A percentile compares a stretch with the other conserved stretches of the same genome.
Evolutionary conservation across 2,797 vertebrate genomes (phyloP).

Genomic region (Neosilurus hyrtlii): DNA sequence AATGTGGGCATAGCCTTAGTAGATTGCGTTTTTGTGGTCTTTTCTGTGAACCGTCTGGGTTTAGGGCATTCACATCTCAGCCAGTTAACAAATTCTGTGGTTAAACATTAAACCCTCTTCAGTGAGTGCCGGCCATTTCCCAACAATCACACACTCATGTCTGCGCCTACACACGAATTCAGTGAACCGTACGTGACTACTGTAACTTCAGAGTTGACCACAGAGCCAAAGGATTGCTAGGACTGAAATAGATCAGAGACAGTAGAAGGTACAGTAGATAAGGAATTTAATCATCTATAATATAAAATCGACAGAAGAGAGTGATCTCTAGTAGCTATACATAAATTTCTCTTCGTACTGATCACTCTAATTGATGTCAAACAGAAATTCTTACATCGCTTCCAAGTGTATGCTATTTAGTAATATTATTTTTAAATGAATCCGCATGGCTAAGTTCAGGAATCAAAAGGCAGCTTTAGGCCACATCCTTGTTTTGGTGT

Average conservation of each 20-base stretch:
- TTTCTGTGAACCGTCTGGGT: slow-evolving; percentile 31
- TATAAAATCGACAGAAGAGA: background rate
- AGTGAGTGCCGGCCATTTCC: background rate
- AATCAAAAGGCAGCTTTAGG: background rate
- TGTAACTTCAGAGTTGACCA: slow-evolving; percentile 24
- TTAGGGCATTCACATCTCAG: slow-evolving; percentile 48
- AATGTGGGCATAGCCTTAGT: no score
- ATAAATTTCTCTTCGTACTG: background rate
- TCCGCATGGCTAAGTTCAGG: background rate
- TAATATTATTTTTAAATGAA: background rate
- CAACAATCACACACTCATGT: slow-evolving; percentile 17
- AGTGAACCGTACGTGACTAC: slow-evolving; percentile 48
- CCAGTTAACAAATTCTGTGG: slow-evolving; percentile 62
- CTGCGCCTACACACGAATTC: slow-evolving; percentile 28
- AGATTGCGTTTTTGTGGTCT: background rate
- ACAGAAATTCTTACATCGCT: no score
- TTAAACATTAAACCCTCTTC: slow-evolving; percentile 67
- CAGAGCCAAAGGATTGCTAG: slow-evolving; percentile 6
- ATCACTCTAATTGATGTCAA: background rate
- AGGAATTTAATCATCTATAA: background rate
- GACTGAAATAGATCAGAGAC: background rate
- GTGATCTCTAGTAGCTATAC: background rate
- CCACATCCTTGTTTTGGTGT: slow-evolving; percentile 21
- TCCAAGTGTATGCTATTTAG: background rate
- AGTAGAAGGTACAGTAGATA: background rate